phyloP scores from a whole-genome alignment of 2,797 vertebrate genomes.

The Amazona finschi region DNA sequence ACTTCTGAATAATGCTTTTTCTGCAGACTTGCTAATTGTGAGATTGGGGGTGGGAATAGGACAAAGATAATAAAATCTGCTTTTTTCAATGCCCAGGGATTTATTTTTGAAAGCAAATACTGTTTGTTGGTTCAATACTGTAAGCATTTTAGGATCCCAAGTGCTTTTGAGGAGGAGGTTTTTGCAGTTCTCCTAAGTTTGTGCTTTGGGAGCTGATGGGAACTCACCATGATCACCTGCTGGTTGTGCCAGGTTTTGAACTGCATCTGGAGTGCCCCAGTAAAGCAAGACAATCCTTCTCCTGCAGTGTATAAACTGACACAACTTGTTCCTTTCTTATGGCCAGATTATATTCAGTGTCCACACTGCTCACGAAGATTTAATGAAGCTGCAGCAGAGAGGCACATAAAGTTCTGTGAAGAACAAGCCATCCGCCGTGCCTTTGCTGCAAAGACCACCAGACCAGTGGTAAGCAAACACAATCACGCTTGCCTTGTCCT shows the following conservation, averaged over 20 bases:
- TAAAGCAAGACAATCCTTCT: background rate
- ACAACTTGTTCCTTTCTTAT: background rate
- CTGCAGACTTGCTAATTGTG: background rate
- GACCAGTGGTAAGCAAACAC: constrained; percentile 25
- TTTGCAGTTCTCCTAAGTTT: background rate
- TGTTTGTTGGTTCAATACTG: background rate
- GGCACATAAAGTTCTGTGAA: constrained; percentile 63
- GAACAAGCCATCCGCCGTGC: constrained; percentile 16
- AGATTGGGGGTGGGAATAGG: background rate
- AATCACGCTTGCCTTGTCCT: background rate
- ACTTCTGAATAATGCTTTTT: background rate
- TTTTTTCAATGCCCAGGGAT: background rate
- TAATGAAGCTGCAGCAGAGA: constrained; percentile 50
- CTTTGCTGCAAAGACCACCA: constrained; percentile 37
- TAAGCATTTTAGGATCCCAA: background rate
- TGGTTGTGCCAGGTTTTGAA: background rate
- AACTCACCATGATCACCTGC: background rate
- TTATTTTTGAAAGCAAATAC: background rate
- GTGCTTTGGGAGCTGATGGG: background rate
- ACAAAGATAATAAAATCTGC: background rate
- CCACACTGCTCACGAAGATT: constrained; percentile 63
- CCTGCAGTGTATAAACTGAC: background rate
- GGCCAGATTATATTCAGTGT: constrained; percentile 57
- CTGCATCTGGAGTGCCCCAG: background rate
- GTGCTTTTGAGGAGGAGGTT: background rate